Percentiles rank a stretch among this genome's conserved stretches.
phyloP scores from a whole-genome alignment of 2,113 vertebrate genomes.

The Nasalis larvatus region DNA sequence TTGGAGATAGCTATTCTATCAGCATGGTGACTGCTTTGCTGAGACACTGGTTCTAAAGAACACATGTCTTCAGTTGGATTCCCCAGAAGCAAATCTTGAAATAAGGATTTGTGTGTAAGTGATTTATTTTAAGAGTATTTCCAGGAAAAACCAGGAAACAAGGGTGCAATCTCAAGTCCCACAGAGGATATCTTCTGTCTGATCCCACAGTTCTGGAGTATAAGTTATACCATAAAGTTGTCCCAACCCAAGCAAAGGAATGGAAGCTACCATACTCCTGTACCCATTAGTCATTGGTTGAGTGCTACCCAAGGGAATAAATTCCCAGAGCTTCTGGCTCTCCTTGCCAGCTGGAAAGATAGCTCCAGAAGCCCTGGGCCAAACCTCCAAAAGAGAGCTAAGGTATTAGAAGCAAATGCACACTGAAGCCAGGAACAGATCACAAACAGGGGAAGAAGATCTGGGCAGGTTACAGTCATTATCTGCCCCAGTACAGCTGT shows the following conservation, averaged over 20 bases:
- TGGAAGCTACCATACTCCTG: neutral
- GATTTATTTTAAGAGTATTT: neutral
- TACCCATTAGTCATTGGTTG: neutral
- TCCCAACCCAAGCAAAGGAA: neutral
- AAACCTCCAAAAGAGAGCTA: neutral
- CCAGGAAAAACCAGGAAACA: neutral
- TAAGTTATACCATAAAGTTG: neutral
- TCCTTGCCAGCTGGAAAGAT: neutral
- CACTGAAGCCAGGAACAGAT: neutral
- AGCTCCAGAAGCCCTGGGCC: neutral
- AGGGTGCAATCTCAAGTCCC: neutral
- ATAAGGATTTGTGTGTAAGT: neutral
- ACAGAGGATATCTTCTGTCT: neutral
- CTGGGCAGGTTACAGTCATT: neutral
- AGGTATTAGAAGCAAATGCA: neutral
- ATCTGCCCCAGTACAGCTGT: neutral
- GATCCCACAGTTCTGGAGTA: neutral
- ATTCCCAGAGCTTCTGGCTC: neutral
- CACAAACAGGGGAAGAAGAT: neutral
- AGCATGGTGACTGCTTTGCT: neutral
- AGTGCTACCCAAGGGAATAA: neutral
- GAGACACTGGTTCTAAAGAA: neutral
- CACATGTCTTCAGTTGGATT: neutral
- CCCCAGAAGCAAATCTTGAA: slow-evolving; percentile 17
- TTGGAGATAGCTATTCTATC: neutral